Evolutionary conservation across 2,113 vertebrate species (phyloP), one percentile per base, ranked within the genome.

Genomic region (Ciconia maguari): DNA sequence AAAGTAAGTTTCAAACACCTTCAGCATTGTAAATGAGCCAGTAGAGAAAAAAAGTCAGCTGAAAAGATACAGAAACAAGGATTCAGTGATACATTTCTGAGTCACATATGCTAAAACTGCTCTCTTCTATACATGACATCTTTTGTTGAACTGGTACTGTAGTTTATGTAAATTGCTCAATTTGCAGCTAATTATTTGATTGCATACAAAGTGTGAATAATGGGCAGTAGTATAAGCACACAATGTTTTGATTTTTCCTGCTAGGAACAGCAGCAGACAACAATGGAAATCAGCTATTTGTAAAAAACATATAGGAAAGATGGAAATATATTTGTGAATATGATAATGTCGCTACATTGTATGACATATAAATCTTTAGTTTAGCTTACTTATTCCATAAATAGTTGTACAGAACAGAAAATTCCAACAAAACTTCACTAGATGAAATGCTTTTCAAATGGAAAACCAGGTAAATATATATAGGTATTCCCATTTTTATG

Each of bases 131-230:
- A 55, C 10, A 14, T 2, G 30, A 44, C 51, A 83, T 84, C 29
- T 85, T 95, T 96, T 89, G 54, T 78, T 88, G 57, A 93, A 29
- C 32, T 93, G 60, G 36, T 65, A 60, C 42, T 58, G 12, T 61
- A 89, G 26, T 44, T 91, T 57, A 80, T 89, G 60, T 30, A 94
- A 94, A 95, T 96, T 87, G 83, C 85, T 89, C 81, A 83, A 85
- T 91, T 93, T 96, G 19, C 48, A 90, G 52, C 76, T 96, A 95
- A 91, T 97, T 94, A 90, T 96, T 93, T 93, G 52, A 92, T 84
- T 96, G 22, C 19, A 82, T 77, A 61, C 17, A 57, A 75, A 92
- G 10, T 55, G 41, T 69, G 81, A 97, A 91, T 96, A 83, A 95
- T 89, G 25, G 18, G 10, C 13, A 12, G 19, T 48, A 91, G 13